These are phyloP conservation scores for Agelaius phoeniceus DNA, from an alignment of 2,113 vertebrate genomes.

Conservation along the genomic window DNA sequence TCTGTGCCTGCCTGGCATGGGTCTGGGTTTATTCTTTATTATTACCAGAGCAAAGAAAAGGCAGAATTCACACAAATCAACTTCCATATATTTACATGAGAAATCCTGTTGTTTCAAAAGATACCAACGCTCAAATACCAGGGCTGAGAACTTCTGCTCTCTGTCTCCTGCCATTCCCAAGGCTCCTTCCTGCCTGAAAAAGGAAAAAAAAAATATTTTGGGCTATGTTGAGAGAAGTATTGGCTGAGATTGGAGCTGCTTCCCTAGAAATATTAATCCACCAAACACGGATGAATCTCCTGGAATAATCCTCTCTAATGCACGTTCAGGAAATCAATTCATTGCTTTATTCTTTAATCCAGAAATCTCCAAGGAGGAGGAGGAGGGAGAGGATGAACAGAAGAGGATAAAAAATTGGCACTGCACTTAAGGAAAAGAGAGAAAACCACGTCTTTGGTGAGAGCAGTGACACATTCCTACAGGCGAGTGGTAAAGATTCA, in stretches of 20 bases:
- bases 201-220: background rate
- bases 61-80: background rate
- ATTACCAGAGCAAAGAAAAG: background rate
- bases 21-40: background rate
- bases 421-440: background rate
- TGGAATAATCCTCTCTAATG: constrained; percentile 63
- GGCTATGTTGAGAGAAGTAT: background rate
- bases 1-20: background rate
- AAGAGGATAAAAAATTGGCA: background rate
- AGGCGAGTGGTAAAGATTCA: background rate
- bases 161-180: background rate
- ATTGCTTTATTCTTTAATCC: constrained; percentile 63
- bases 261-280: constrained; percentile 55
- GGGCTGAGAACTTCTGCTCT: background rate
- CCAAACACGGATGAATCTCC: constrained; percentile 5
- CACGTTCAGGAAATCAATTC: constrained; percentile 57
- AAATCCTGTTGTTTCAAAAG: background rate
- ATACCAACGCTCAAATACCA: background rate
- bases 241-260: background rate
- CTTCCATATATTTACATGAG: background rate
- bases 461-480: background rate
- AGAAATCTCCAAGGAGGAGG: constrained; percentile 54
- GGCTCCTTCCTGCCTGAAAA: background rate
- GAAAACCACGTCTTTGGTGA: background rate
- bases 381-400: constrained; percentile 3